Evolutionary conservation across 2,888 invertebrate genomes (phyloP), one percentile per base, ranked within the genome.

Genomic region (Rhabditoides inermis): DNA sequence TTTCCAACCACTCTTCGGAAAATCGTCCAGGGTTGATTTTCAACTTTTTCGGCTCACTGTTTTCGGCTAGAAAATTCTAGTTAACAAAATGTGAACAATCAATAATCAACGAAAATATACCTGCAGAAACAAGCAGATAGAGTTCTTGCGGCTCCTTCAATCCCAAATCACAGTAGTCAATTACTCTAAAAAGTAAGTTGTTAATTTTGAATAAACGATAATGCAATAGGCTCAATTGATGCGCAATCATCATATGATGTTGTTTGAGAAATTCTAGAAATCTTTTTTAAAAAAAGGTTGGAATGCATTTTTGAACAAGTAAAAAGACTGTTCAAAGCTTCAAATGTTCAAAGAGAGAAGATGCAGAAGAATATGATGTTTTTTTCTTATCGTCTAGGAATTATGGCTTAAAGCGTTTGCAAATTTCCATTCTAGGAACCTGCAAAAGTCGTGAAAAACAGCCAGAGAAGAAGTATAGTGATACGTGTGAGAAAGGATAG

Each of bases 1-100:
- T 61, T 35, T 63, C 61, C 54, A 66, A 58, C 61, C 61, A 61
- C 58, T 66, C 63, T 53, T 60, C 63, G 49, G 60, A 60, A 37
- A 48, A 46, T 1, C 58, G 58, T 23, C 48, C 40, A 23, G 45
- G 25, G 28, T 53, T 49, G 40, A 58, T 58, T 23, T 50, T 45
- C 45, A 58, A 42, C 30, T 52, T 53, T n/a, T 55, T 35, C 40
- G 51, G 44, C 42, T 53, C 32, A n/a, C 7, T 18, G 18, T 42
- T 40, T 42, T 42, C 18, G 22, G 23, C 18, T 20, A 42, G 23
- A 5, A 23, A 10, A 23, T 42, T 42, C 3, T 5, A 25, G 23
- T 42, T 42, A 12, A 15, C 10, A 41, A 39, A 26, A 39, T 2
- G 3, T 6, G 18, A 32, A 49, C 18, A 49, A 32, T 42, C 27